A percentile compares a stretch with the other conserved stretches of the same genome.
These are phyloP conservation scores for Trissolcus japonicus DNA, from an alignment of 2,888 invertebrate species.

Conservation along the genomic window DNA sequence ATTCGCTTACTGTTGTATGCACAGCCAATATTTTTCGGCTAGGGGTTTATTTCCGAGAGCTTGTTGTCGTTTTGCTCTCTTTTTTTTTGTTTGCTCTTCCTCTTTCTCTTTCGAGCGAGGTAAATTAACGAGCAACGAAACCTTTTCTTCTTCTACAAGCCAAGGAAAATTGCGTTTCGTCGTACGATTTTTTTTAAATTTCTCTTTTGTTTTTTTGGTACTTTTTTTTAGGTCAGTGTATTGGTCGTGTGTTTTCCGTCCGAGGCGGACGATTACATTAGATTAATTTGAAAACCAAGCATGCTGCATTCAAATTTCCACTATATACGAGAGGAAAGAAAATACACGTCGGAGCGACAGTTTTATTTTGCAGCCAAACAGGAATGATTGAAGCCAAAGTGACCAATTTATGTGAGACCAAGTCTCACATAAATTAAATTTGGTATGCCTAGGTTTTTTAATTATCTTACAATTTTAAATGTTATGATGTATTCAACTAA, in stretches of 20 bases:
- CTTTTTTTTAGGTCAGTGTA: slow-evolving; percentile 20
- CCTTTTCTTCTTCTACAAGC: slow-evolving; percentile 19
- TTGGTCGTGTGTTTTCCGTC: slow-evolving; percentile 17
- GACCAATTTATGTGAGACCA: no score
- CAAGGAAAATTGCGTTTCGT: slow-evolving; percentile 43
- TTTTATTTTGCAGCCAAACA: slow-evolving; percentile 2
- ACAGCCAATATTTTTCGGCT: slow-evolving; percentile 30
- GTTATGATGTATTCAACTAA: no score
- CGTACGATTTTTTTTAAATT: slow-evolving; percentile 4
- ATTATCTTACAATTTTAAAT: no score
- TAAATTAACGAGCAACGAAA: slow-evolving; percentile 47
- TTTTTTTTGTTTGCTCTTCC: slow-evolving; percentile 13
- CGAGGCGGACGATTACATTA: slow-evolving; percentile 22
- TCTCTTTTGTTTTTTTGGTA: slow-evolving; percentile 32
- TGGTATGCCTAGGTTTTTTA: no score
- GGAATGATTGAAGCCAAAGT: slow-evolving; percentile 34
- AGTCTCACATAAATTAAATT: slow-evolving; percentile 12
- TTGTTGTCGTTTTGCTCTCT: slow-evolving; percentile 10
- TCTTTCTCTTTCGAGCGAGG: slow-evolving; percentile 25
- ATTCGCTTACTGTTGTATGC: slow-evolving; percentile 27
- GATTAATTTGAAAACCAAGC: slow-evolving; percentile 32
- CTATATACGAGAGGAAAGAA: no score
- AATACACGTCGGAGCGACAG: no score
- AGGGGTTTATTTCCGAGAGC: slow-evolving; percentile 12
- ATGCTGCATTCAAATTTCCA: slow-evolving; percentile 2